A percentile compares a stretch with the other conserved stretches of the same genome.
Evolutionary conservation across 2,113 vertebrate species (phyloP).

Genomic region (Boulengeromyrus knoepffleri): DNA sequence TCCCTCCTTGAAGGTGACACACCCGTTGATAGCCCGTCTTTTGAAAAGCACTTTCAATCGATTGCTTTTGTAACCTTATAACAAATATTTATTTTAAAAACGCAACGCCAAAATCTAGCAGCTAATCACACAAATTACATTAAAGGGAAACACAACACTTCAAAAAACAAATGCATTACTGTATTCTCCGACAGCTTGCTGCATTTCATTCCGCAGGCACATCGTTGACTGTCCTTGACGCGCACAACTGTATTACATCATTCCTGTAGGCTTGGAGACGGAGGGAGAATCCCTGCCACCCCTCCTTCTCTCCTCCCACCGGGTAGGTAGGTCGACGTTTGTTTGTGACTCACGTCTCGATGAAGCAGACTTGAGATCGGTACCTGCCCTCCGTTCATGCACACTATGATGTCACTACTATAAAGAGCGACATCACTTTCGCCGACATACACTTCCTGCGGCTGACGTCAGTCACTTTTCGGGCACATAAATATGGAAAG

Average conservation of each 20-base stretch:
- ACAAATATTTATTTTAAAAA: background rate
- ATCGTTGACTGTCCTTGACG: background rate
- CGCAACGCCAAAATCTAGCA: background rate
- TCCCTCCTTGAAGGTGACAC: background rate
- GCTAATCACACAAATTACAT: background rate
- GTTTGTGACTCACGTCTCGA: constrained; percentile 2
- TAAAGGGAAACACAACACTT: background rate
- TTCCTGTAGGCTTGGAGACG: background rate
- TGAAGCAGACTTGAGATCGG: background rate
- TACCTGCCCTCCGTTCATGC: background rate
- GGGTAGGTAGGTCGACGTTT: background rate
- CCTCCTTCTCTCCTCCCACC: background rate
- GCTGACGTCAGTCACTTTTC: constrained; percentile 52
- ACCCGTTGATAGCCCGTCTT: background rate
- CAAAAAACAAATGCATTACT: background rate
- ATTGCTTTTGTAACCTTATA: background rate
- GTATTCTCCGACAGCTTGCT: background rate
- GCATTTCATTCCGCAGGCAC: background rate
- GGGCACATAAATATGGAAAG: constrained; percentile 55
- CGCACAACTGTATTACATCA: constrained; percentile 3
- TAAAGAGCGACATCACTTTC: background rate
- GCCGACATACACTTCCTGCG: constrained; percentile 6
- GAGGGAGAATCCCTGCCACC: constrained; percentile 4
- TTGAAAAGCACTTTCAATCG: background rate
- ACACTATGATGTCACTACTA: background rate